Percentiles rank a stretch among this genome's conserved stretches.
These are phyloP conservation scores for Heliconius himera DNA, from an alignment of 1,140 invertebrate species.

Conservation along the genomic window DNA sequence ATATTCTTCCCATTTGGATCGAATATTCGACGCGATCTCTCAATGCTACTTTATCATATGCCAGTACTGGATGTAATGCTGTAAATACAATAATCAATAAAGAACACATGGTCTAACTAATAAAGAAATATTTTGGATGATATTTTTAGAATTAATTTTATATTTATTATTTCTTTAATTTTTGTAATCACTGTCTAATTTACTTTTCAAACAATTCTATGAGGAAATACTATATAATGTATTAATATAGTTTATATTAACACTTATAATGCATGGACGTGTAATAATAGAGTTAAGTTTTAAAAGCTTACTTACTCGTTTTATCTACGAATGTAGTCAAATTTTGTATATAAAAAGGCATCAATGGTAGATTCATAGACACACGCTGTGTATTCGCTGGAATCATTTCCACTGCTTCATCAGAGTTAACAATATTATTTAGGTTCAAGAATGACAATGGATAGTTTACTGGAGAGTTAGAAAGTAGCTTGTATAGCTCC, in stretches of 20 bases:
- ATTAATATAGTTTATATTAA: no score
- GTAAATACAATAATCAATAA: slow-evolving; percentile 28
- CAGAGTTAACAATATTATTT: slow-evolving; percentile 27
- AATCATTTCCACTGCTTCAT: slow-evolving; percentile 46
- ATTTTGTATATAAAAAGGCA: slow-evolving; percentile 66
- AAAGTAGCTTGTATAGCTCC: slow-evolving; percentile 60
- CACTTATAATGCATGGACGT: no score
- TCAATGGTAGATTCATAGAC: slow-evolving; percentile 60
- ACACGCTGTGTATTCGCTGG: slow-evolving; percentile 56
- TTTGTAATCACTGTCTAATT: no score
- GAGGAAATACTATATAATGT: no score
- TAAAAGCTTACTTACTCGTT: slow-evolving; percentile 45
- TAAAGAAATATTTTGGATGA: no score
- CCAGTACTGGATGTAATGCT: slow-evolving; percentile 56
- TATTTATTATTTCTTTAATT: no score
- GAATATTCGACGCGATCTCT: slow-evolving; percentile 66
- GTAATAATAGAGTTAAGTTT: no score
- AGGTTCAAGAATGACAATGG: slow-evolving; percentile 59
- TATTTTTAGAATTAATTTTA: no score
- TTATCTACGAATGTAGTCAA: slow-evolving; percentile 56
- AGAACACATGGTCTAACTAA: no score
- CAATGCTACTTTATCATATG: slow-evolving; percentile 64
- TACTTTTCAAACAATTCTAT: no score
- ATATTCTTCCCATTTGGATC: slow-evolving; percentile 54
- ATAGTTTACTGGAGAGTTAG: slow-evolving; percentile 60